Base-by-base conservation (phyloP, 2,797 vertebrate genomes). In the Spea hammondii region DNA sequence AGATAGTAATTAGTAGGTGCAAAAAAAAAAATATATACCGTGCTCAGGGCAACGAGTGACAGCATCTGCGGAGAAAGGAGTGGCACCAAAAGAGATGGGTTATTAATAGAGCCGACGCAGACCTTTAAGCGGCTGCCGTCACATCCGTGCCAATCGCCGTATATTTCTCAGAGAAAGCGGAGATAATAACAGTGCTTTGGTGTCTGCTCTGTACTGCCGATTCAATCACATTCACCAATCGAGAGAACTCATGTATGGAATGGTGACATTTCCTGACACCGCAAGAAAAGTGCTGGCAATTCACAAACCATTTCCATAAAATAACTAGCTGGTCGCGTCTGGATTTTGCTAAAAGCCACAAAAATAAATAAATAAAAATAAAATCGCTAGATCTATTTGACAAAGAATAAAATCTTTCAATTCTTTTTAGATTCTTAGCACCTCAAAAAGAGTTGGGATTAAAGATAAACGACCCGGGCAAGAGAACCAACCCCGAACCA, bases 151-250 rank as follows among this genome's bases (percentile, higher is more conserved):
- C 4, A 44, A 45, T 10, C 8, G 69, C 17, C 4, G 69, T 17
- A 44, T 14, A 70, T 53, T 68, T 54, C 69, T 10, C 32, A 5
- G 49, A 3, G n/a, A 57, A 44, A n/a, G 50, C 68, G 51, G 11
- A 44, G 14, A 70, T 70, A 70, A 70, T 70, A 70, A 70, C 51
- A 70, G 49, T 53, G 6, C 54, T 72, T 53, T 8, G 32, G 32
- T 32, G 32, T 32, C 32, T 32, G 32, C 32, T 32, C 48, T 32
- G 51, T 51, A 46, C 44, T 57, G 45, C n/a, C 12, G 70, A 72
- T 57, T 11, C 70, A 47, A 45, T 59, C 44, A 8, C 53, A 45
- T 13, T 57, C 70, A 72, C 70, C 7, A 32, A 6, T 54, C 8
- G 70, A 51, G 8, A 13, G 70, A n/a, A 72, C 2, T 13, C 53